Conservation (phyloP, 2,888 invertebrate genomes). For the Cryptophagus acutangulus region DNA sequence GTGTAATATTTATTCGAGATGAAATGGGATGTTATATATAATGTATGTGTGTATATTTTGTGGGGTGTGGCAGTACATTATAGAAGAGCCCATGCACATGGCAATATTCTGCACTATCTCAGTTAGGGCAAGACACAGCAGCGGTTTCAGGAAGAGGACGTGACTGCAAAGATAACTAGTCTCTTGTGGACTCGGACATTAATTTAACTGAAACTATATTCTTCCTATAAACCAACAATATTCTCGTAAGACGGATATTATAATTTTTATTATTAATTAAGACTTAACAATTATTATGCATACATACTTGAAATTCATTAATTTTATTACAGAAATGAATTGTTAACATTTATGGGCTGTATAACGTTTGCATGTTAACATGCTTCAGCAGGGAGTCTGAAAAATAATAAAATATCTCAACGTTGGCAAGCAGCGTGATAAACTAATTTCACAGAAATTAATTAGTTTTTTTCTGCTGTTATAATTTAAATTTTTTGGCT, state of each 20-base stretch:
- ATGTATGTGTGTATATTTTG: too few species aligned
- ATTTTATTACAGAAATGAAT: too few species aligned
- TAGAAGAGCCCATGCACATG: slow-evolving; percentile 4
- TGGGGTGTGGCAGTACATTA: slow-evolving; percentile 19
- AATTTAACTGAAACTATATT: slow-evolving; percentile 4
- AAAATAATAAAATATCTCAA: slow-evolving; percentile 21
- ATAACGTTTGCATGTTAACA: slow-evolving; percentile 24
- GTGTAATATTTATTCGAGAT: too few species aligned
- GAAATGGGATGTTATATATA: too few species aligned
- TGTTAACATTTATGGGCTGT: too few species aligned
- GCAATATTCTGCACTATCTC: slow-evolving; percentile 24
- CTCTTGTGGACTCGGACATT: slow-evolving; percentile 4
- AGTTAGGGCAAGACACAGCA: slow-evolving; percentile 20
- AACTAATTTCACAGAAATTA: slow-evolving; percentile 12
- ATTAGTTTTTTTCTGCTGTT: background rate
- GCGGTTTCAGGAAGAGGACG: slow-evolving; percentile 25
- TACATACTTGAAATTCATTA: too few species aligned
- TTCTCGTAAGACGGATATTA: too few species aligned
- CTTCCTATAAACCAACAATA: too few species aligned
- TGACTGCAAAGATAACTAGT: slow-evolving; percentile 30
- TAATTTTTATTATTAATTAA: too few species aligned
- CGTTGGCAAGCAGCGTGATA: slow-evolving; percentile 12
- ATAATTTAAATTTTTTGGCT: background rate
- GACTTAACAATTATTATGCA: too few species aligned
- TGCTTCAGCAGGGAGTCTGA: slow-evolving; percentile 21